Evolutionary conservation across 2,888 invertebrate genomes (phyloP).

Genomic region (Amphipoea lucens): DNA sequence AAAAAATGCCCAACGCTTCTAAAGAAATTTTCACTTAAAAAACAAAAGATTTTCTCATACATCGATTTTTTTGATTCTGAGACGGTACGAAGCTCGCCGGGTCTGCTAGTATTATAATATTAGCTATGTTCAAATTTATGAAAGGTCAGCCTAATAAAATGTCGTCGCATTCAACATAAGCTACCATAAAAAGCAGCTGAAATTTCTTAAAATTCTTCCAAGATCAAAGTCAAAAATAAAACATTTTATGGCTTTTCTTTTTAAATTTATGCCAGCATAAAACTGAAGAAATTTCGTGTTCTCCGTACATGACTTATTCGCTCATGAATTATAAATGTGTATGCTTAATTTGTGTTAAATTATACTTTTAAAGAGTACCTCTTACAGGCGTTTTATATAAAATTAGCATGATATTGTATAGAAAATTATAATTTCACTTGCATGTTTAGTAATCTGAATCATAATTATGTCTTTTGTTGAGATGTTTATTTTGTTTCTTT

Average conservation of each 20-base stretch:
- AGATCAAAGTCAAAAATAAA: constrained; percentile 27
- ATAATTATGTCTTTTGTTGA: constrained; percentile 54
- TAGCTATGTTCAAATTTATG: neutral
- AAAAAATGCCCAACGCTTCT: too few species aligned
- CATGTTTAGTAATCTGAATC: constrained; percentile 59
- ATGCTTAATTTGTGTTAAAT: constrained; percentile 83
- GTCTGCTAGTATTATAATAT: neutral
- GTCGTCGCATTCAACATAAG: neutral
- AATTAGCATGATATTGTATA: constrained; percentile 80
- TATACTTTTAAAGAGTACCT: constrained; percentile 79
- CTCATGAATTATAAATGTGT: constrained; percentile 82
- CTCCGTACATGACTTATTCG: constrained; percentile 66
- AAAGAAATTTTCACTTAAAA: too few species aligned
- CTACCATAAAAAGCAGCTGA: neutral
- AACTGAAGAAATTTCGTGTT: constrained; percentile 71
- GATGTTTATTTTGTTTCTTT: constrained; percentile 64
- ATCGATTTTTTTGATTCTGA: too few species aligned
- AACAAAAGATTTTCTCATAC: too few species aligned
- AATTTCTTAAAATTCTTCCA: constrained; percentile 23
- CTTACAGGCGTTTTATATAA: constrained; percentile 65
- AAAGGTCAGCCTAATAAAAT: neutral
- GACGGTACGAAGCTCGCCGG: too few species aligned
- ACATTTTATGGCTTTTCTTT: constrained; percentile 3
- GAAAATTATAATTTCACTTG: constrained; percentile 70
- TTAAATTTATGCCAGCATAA: constrained; percentile 60